Conservation (phyloP, 1,140 invertebrate species). For the Babylonia areolata region DNA sequence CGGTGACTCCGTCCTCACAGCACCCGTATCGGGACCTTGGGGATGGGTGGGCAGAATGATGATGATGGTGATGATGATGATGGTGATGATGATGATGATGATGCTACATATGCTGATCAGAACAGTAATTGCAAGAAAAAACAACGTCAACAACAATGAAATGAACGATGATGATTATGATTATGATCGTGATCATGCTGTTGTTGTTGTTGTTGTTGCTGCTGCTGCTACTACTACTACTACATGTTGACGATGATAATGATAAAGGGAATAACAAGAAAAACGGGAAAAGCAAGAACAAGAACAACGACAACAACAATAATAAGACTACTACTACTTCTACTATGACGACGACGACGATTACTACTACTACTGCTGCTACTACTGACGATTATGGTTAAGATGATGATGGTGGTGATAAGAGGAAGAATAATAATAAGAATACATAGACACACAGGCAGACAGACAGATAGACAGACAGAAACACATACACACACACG, state of each 20-base stretch:
- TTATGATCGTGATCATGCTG: neutral
- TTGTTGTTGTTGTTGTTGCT: no score
- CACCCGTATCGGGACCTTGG: conserved; percentile 61
- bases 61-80: no score
- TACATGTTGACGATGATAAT: neutral
- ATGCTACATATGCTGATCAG: neutral
- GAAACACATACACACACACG: neutral
- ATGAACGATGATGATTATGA: neutral
- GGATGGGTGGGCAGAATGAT: neutral
- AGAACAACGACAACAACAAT: no score
- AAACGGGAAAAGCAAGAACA: no score
- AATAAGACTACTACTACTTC: no score
- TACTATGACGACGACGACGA: no score
- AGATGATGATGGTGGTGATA: neutral
- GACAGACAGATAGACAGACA: neutral
- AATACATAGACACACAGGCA: neutral
- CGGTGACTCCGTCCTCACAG: conserved; percentile 68
- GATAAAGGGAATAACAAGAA: neutral
- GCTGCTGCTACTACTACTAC: no score
- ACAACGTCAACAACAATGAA: neutral
- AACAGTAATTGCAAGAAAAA: neutral
- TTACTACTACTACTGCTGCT: no score
- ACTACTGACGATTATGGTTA: neutral
- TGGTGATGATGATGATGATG: neutral
- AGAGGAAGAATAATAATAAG: neutral